Percentiles rank a stretch among this genome's conserved stretches.
These are phyloP conservation scores for Galerucella nymphaeae DNA, from an alignment of 2,888 invertebrate species.

Conservation along the genomic window DNA sequence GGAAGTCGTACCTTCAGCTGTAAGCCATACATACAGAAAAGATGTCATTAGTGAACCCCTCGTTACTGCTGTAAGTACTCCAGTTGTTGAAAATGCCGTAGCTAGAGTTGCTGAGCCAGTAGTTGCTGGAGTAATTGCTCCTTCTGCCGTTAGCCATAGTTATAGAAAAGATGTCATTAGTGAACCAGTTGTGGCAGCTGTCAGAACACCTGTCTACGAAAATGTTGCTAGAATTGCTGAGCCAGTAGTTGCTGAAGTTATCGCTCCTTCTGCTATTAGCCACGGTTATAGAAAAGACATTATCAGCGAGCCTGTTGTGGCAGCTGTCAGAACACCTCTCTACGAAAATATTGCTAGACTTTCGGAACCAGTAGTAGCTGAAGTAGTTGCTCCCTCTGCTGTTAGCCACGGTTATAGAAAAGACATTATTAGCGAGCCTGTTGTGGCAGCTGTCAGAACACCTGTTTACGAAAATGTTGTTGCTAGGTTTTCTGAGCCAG, in stretches of 20 bases:
- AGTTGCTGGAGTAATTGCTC: not conserved
- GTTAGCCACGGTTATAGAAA: conserved; percentile 47
- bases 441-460: conserved; percentile 36
- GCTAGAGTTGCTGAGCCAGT: conserved; percentile 16
- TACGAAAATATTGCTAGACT: conserved; percentile 6
- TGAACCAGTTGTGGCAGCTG: conserved; percentile 29
- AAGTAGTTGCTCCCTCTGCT: conserved; percentile 17
- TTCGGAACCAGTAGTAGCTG: conserved; percentile 9
- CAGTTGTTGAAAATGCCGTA: conserved; percentile 7
- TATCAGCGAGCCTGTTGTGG: conserved; percentile 36
- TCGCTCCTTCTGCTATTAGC: conserved; percentile 28
- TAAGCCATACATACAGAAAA: conserved; percentile 47
- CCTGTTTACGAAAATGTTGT: conserved; percentile 32
- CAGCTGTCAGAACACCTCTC: conserved; percentile 43
- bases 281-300: conserved; percentile 50
- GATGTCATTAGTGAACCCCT: conserved; percentile 49
- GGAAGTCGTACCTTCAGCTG: conserved; percentile 31
- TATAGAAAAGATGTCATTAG: conserved; percentile 49
- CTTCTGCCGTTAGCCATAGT: conserved; percentile 38
- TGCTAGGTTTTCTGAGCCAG: conserved; percentile 12
- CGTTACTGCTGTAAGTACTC: conserved; percentile 28
- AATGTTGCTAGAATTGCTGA: conserved; percentile 14
- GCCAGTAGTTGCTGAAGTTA: not conserved
- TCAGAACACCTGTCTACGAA: conserved; percentile 43
- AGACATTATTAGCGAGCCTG: conserved; percentile 44